A percentile compares a stretch with the other conserved stretches of the same genome.
phyloP scores from a whole-genome alignment of 1,140 invertebrate species.

The Papilio polytes region DNA sequence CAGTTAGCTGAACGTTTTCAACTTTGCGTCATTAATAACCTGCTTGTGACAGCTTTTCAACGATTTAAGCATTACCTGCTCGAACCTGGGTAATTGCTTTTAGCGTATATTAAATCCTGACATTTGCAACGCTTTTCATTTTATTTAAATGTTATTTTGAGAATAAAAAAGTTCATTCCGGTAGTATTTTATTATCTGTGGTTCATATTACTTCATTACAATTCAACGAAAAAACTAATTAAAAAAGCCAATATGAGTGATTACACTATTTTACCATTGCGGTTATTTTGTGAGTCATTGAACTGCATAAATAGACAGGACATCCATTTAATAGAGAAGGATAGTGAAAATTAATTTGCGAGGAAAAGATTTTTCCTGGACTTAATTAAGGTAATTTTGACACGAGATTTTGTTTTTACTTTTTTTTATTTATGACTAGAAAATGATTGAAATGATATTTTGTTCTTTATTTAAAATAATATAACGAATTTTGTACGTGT shows the following conservation, averaged over 20 bases:
- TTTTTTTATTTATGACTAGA: too few relatives aligned
- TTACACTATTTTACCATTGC: not conserved
- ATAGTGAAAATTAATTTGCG: too few relatives aligned
- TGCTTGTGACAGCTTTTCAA: conserved; percentile 16
- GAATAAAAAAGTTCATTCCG: too few relatives aligned
- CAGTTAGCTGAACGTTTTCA: conserved; percentile 1
- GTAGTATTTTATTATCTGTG: not conserved
- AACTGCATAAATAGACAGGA: too few relatives aligned
- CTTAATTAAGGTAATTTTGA: too few relatives aligned
- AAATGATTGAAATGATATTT: not conserved
- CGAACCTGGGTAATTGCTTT: conserved; percentile 12
- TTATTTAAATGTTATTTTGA: not conserved
- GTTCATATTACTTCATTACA: not conserved
- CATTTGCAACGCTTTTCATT: not conserved
- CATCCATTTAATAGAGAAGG: too few relatives aligned
- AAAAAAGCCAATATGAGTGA: not conserved
- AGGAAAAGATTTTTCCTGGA: too few relatives aligned
- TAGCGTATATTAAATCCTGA: conserved; percentile 1
- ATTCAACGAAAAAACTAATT: not conserved
- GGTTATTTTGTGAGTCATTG: not conserved
- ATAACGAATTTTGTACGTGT: not conserved
- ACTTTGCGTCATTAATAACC: conserved; percentile 18
- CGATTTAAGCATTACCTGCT: conserved; percentile 18
- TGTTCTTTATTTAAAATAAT: not conserved
- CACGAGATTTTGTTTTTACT: too few relatives aligned